Percentiles rank a stretch among this genome's conserved stretches.
phyloP scores from a whole-genome alignment of 2,888 invertebrate genomes.

The Elegia similella region DNA sequence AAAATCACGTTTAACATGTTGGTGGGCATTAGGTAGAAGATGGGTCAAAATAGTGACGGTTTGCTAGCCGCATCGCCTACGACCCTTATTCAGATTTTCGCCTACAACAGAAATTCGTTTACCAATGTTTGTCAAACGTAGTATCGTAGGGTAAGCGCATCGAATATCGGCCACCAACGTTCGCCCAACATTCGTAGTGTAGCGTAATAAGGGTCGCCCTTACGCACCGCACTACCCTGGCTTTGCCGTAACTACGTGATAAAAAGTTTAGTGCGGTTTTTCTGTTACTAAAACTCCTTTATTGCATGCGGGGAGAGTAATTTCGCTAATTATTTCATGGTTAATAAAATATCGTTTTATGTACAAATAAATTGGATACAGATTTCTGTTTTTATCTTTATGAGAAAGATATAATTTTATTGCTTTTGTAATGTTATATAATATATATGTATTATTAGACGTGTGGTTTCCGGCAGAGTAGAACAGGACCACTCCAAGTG shows the following conservation, averaged over 20 bases:
- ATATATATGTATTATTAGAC: no score
- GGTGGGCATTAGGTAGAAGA: no score
- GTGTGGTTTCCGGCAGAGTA: no score
- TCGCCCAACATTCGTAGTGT: constrained; percentile 8
- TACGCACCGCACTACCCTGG: constrained; percentile 11
- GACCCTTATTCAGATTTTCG: no score
- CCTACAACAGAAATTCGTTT: no score
- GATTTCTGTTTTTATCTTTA: not conserved
- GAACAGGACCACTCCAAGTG: no score
- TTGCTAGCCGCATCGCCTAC: no score
- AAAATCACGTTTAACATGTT: no score
- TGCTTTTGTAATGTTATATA: not conserved
- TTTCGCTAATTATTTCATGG: constrained; percentile 10
- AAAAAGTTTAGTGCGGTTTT: constrained; percentile 13
- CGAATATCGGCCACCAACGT: not conserved
- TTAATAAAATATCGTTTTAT: not conserved
- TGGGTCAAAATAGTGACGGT: no score
- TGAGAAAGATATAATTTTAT: not conserved
- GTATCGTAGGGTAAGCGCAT: no score
- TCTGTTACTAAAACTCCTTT: constrained; percentile 10
- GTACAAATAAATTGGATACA: not conserved
- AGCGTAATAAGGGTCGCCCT: constrained; percentile 13
- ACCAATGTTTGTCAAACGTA: no score
- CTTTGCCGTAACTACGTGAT: constrained; percentile 10
- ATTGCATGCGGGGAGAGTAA: constrained; percentile 3